Evolutionary conservation across 1,140 invertebrate genomes (phyloP).

Genomic region (Aplysia californica): DNA sequence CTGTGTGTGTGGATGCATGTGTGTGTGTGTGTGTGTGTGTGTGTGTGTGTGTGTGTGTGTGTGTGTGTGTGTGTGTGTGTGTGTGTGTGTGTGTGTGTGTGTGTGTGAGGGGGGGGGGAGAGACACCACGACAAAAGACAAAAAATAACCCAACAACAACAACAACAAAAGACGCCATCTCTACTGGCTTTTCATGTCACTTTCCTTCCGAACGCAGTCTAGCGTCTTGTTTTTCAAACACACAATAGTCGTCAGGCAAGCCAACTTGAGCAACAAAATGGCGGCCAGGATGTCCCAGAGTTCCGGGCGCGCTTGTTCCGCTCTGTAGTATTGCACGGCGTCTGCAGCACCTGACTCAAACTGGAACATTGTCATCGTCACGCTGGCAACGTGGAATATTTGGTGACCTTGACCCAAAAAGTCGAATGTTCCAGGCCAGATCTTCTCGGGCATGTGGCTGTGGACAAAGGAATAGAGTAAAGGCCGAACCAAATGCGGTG

Average conservation of each 20-base stretch:
- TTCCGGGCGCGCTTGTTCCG: neutral
- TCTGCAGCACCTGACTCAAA: conserved; percentile 46
- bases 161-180: neutral
- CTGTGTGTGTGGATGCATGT: neutral
- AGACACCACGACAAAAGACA: neutral
- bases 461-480: neutral
- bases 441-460: conserved; percentile 65
- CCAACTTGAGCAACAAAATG: neutral
- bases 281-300: neutral
- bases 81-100: neutral
- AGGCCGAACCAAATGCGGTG: too few relatives aligned
- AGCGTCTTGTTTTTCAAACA: neutral
- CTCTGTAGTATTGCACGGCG: neutral
- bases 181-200: neutral
- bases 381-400: conserved; percentile 62
- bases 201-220: neutral
- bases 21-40: neutral
- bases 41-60: neutral
- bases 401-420: conserved; percentile 68
- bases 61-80: neutral
- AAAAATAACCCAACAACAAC: neutral
- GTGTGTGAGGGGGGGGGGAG: neutral
- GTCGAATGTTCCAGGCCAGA: conserved; percentile 67
- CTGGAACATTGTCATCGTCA: conserved; percentile 57
- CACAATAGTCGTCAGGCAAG: neutral